Base-by-base conservation (phyloP, 1,140 invertebrate species). In the Venustaconcha ellipsiformis region DNA sequence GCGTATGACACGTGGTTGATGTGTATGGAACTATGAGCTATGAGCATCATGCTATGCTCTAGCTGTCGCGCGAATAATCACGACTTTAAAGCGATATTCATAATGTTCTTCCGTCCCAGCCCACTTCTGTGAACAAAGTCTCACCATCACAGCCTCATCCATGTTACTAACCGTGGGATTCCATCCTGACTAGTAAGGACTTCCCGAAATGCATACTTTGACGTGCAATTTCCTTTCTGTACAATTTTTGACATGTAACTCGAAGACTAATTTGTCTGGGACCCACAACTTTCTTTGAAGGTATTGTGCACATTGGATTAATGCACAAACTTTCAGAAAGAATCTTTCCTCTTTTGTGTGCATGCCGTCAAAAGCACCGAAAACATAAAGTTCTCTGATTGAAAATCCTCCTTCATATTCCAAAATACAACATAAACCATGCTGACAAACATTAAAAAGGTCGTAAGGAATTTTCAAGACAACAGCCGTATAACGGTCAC, bases 281-380 rank as follows among this genome's bases (percentile, higher is more conserved):
- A 57, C 4, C 75, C 75, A 63, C 70, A 72, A 20, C 70, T 77
- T 5, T 62, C 23, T 0, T n/a, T 62, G 5, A 60, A 62, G 12
- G 20, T 63, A 64, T 74, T 70, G 11, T n/a, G 72, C 77, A 70
- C 84, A 86, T 23, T 73, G 74, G 2, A 86, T 59, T 14, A 86
- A 62, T 2, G 72, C 30, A 70, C 84, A 86, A 2, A 78, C 74
- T 64, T 86, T 76, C 56, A 82, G 59, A 68, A 77, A 83, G 58
- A 76, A 83, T 0, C 65, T 55, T 1, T 62, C 70, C 23, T 78
- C 70, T 11, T 56, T 13, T 3, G 62, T 76, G 58, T 82, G 80
- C 12, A 83, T 59, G 8, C 83, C 80, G 48, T 86, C 75, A 69
- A 83, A 83, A 3, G 74, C 80, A 18, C 80, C 83, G 17, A 86